Base-by-base conservation (phyloP, 2,797 vertebrate species). In the Channa striata region DNA sequence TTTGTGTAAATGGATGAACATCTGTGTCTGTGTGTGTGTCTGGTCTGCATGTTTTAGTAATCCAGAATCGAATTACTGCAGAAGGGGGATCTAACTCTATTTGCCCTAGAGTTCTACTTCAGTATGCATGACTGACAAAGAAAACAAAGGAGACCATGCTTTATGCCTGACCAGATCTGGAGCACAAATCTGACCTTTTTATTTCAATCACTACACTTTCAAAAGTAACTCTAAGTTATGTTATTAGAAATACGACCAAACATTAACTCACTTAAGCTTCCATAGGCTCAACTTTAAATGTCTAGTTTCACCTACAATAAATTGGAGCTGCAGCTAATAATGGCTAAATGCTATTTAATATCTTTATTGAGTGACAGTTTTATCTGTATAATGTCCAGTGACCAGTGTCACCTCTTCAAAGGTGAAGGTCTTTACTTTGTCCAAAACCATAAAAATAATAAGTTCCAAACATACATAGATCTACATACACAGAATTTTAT, bases 131-230 rank as follows among this genome's bases (percentile, higher is more conserved):
- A 77, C 75, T 86, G 83, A 57, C 20, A 43, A 36, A 59, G 7
- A 77, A 89, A 85, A 90, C 78, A 85, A 86, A 82, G 59, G 19
- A 14, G 25, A 19, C 36, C 64, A 19, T 34, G 36, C 69, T 72
- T 17, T 21, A 47, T 34, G 63, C 37, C 47, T 62, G 44, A 54
- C 53, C 71, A 82, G 81, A 88, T 81, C 78, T 46, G 57, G 64
- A 77, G 59, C 69, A 80, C 84, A 92, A 84, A 85, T 72, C 60
- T 39, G 47, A 46, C 57, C 48, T 81, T 78, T 70, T 73, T 78
- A 68, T 80, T 64, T 39, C 19, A 79, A 77, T 70, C 43, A 72
- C 65, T 46, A 68, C 60, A 62, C 4, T 49, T n/a, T 61, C 43
- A 23, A 49, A 71, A 63, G 1, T 16, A 48, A 44, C 10, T 25